Conservation (phyloP, 2,113 vertebrate genomes). For the Aleadryas rufinucha region DNA sequence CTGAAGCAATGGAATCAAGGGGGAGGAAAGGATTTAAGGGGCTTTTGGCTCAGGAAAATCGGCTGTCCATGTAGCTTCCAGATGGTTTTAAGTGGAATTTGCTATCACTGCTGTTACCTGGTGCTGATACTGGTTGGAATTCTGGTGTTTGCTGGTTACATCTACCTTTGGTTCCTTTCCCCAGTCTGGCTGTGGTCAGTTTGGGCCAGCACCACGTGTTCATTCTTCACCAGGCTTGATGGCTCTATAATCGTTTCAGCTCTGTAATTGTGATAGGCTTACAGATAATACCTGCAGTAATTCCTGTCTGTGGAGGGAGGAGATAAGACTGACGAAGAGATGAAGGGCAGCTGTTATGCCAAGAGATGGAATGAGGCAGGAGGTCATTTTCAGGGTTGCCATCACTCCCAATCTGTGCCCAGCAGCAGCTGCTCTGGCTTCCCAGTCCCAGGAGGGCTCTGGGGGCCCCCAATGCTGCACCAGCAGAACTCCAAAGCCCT, state of each 20-base stretch:
- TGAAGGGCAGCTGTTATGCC: neutral
- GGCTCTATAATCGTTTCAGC: neutral
- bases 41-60: neutral
- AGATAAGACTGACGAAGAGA: neutral
- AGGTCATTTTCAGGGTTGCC: fast-evolving
- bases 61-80: neutral
- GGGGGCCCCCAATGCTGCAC: neutral
- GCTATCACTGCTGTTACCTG: neutral
- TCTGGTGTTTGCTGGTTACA: neutral
- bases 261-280: neutral
- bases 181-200: neutral
- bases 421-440: neutral
- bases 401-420: neutral
- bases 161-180: neutral
- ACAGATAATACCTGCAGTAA: neutral
- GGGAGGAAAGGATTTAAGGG: neutral
- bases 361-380: neutral
- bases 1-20: neutral
- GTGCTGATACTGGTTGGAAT: neutral
- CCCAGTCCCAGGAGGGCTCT: neutral
- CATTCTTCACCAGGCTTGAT: neutral
- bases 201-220: neutral
- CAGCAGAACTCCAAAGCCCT: neutral
- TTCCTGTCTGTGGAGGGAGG: neutral
- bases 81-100: neutral